These are phyloP conservation scores for Gallinago paraguaiae DNA, from an alignment of 2,113 vertebrate genomes.

Conservation along the genomic window DNA sequence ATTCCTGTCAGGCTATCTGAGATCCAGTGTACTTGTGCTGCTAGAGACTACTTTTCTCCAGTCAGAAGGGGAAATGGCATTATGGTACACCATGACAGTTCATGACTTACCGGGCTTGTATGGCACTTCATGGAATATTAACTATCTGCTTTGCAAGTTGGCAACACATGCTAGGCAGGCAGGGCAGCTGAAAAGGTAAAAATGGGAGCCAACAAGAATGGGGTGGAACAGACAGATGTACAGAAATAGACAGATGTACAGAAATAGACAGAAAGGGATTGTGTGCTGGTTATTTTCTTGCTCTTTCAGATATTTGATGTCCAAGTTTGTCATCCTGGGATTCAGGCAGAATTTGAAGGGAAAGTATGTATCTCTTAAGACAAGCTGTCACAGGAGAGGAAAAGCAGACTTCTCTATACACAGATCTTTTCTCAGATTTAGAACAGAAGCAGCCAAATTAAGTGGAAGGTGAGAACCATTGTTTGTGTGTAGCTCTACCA, in stretches of 20 bases:
- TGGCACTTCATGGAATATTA: neutral
- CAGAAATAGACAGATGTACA: neutral
- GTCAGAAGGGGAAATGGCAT: neutral
- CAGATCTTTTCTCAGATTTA: neutral
- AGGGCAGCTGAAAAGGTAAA: neutral
- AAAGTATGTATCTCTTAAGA: neutral
- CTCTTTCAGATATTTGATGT: slow-evolving; percentile 20
- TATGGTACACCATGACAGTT: neutral
- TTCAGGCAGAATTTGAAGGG: neutral
- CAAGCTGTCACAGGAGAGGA: neutral
- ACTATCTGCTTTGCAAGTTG: neutral
- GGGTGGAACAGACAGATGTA: neutral
- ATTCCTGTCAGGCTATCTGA: neutral
- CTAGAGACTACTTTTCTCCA: slow-evolving; percentile 7
- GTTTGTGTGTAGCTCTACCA: neutral
- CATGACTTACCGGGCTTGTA: neutral
- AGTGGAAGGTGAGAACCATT: neutral
- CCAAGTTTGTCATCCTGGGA: neutral
- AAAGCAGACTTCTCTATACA: neutral
- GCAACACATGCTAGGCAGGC: neutral
- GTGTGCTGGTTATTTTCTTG: slow-evolving; percentile 21
- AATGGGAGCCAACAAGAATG: neutral
- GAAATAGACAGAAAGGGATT: slow-evolving; percentile 16
- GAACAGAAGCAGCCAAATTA: neutral
- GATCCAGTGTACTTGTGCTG: neutral